These are phyloP conservation scores for Pyxicephalus adspersus DNA, from an alignment of 2,113 vertebrate species.

Conservation along the genomic window DNA sequence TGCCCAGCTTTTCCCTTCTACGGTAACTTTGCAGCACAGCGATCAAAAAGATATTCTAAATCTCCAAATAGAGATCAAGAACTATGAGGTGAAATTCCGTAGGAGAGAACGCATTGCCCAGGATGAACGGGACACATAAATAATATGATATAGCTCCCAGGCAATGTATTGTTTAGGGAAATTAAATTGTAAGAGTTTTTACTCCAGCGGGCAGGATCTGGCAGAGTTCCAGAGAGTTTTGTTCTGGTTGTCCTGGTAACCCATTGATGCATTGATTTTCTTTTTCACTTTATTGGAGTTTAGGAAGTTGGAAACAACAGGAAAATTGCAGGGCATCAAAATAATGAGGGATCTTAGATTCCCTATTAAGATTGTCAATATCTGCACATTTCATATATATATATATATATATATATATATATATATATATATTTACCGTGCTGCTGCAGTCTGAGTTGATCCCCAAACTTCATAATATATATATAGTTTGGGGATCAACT, in stretches of 20 bases:
- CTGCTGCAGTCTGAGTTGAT: no score
- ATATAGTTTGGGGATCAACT: no score
- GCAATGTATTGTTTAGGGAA: conserved; percentile 37
- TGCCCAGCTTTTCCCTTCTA: no score
- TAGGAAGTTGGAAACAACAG: conserved; percentile 38
- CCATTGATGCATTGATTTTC: conserved; percentile 50
- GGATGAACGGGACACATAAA: conserved; percentile 17
- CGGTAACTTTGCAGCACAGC: no score
- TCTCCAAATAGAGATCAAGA: not conserved
- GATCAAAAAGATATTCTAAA: not conserved
- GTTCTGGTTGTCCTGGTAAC: conserved; percentile 39
- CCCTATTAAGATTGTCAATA: conserved; percentile 34
- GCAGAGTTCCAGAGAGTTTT: not conserved
- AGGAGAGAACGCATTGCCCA: not conserved
- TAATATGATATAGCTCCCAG: conserved; percentile 22
- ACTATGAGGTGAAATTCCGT: not conserved
- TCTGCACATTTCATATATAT: not conserved
- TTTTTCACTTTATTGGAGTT: conserved; percentile 50
- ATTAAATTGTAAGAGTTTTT: conserved; percentile 32
- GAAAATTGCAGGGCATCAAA: conserved; percentile 49
- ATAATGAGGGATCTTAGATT: conserved; percentile 42
- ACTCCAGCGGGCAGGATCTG: conserved; percentile 10
- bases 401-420: no score
- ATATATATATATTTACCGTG: no score
- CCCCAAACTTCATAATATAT: no score